Base-by-base conservation (phyloP, 1,140 invertebrate species). In the Lethocerus indicus region DNA sequence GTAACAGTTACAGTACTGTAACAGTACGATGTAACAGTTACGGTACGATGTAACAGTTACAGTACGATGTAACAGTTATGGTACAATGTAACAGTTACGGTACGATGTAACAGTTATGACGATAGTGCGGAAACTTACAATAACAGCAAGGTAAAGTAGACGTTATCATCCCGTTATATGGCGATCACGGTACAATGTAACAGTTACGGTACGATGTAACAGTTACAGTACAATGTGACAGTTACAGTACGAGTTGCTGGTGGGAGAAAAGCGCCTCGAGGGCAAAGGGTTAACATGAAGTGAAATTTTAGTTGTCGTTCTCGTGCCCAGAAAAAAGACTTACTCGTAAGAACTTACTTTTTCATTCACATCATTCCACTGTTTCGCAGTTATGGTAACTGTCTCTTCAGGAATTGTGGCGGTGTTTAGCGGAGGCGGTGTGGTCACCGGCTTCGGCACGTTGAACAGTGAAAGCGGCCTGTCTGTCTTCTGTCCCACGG, bases 321-420 rank as follows among this genome's bases (percentile, higher is more conserved):
- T 21, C 14, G 21, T 32, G 7, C 24, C 28, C 43, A 43, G 20
- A 47, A 46, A 6, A 26, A 20, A n/a, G 29, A 18, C 3, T 28
- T n/a, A 14, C 20, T 12, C 13, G 12, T 32, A 18, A 21, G 27
- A n/a, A 42, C 41, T 48, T 44, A 57, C 56, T 49, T 46, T 57
- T 14, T 57, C 56, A 37, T 53, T 50, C 12, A 57, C 40, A 18
- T 55, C 49, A 39, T 24, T 49, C 46, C 54, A 53, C 46, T 57
- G 54, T 20, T 44, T 57, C 14, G 25, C 25, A 25, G 54, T 23
- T 39, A 50, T 43, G 7, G 49, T 50, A 28, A 53, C 46, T 20
- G 45, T 21, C 25, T 52, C 54, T 7, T 44, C 42, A 29, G 48
- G 44, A 20, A n/a, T n/a, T n/a, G n/a, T n/a, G n/a, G n/a, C n/a